phyloP scores from a whole-genome alignment of 2,113 vertebrate species.

The Rynchops niger region DNA sequence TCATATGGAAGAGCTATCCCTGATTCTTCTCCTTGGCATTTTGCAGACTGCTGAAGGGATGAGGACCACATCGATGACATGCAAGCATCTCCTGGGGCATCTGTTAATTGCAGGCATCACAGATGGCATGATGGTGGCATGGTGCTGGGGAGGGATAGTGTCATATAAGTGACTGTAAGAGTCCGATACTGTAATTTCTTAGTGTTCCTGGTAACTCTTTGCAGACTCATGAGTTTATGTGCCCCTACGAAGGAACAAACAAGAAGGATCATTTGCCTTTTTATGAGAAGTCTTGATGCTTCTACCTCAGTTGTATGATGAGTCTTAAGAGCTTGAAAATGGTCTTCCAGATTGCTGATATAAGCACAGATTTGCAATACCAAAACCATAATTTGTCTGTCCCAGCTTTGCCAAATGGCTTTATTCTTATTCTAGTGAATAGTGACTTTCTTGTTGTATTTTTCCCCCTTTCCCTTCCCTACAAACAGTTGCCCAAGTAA shows the following conservation, averaged over 20 bases:
- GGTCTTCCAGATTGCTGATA: neutral
- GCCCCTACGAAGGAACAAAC: neutral
- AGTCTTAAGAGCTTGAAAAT: neutral
- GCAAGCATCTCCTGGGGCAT: neutral
- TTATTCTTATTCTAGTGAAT: neutral
- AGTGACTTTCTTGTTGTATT: neutral
- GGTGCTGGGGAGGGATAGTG: neutral
- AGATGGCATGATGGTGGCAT: neutral
- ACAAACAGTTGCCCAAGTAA: neutral
- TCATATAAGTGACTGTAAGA: neutral
- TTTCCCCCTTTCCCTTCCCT: neutral
- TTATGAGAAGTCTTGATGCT: neutral
- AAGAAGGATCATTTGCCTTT: neutral
- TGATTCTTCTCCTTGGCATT: neutral
- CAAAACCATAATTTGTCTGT: neutral
- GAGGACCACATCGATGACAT: neutral
- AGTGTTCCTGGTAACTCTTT: neutral
- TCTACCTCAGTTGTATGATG: neutral
- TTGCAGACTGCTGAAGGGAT: neutral
- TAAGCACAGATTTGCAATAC: neutral
- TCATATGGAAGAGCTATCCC: neutral
- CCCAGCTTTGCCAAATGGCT: neutral
- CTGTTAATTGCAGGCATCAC: neutral
- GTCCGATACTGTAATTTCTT: neutral
- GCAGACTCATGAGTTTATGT: neutral